Percentiles rank a stretch among this genome's conserved stretches.
phyloP scores from a whole-genome alignment of 2,888 invertebrate species.

The Heliconius ismenius region DNA sequence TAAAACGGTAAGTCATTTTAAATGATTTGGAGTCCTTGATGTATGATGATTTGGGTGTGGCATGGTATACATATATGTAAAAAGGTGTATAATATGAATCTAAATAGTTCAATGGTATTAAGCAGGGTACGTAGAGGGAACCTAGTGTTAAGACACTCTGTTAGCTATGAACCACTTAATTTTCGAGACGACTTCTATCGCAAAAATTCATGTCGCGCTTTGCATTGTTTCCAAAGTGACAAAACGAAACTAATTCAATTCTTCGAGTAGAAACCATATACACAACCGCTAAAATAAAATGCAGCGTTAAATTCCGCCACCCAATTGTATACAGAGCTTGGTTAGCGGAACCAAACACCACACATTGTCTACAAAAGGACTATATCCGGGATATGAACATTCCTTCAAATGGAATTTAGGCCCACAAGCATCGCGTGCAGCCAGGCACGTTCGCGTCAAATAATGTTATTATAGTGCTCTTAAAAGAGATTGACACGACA shows the following conservation, averaged over 20 bases:
- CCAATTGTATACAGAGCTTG: too few relatives aligned
- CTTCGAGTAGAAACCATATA: too few relatives aligned
- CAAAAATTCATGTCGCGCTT: too few relatives aligned
- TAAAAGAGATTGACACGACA: not conserved
- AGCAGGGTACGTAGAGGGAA: too few relatives aligned
- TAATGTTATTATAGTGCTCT: not conserved
- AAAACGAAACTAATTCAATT: too few relatives aligned
- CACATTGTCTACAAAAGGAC: not conserved
- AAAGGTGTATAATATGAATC: not conserved
- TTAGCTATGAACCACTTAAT: too few relatives aligned
- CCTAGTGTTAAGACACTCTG: too few relatives aligned
- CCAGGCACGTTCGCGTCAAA: conserved; percentile 4
- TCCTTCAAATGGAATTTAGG: not conserved
- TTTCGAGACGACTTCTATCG: too few relatives aligned
- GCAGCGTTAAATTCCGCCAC: too few relatives aligned
- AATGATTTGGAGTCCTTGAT: conserved; percentile 7
- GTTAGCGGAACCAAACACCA: not conserved
- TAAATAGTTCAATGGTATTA: not conserved
- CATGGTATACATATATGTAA: not conserved
- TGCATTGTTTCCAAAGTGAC: too few relatives aligned
- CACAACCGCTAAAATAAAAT: too few relatives aligned
- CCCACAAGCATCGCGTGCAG: not conserved
- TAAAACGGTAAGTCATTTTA: conserved; percentile 15
- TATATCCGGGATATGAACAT: not conserved
- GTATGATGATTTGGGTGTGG: conserved; percentile 1